These are phyloP conservation scores for Sepioteuthis lessoniana DNA, from an alignment of 2,888 invertebrate species.

Conservation along the genomic window DNA sequence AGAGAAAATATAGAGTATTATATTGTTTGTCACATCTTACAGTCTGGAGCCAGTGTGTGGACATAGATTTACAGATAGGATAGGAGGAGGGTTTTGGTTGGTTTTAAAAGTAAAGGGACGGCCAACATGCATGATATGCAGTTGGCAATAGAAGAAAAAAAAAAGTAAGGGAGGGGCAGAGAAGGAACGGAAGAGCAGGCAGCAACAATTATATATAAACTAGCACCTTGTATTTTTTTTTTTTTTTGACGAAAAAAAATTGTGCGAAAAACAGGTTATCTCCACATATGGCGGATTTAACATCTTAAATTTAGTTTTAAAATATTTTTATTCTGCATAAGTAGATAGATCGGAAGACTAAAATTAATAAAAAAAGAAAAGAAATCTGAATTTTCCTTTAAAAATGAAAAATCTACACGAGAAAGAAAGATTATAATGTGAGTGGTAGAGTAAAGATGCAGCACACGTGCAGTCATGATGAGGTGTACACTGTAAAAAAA, in stretches of 20 bases:
- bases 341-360: background rate
- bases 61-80: background rate
- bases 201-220: background rate
- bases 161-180: background rate
- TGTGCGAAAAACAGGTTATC: background rate
- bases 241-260: background rate
- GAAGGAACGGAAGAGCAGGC: conserved; percentile 17
- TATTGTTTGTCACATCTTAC: conserved; percentile 33
- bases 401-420: background rate
- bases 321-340: background rate
- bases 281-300: background rate
- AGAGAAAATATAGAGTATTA: background rate
- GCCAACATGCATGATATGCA: background rate
- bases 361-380: background rate
- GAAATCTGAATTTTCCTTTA: background rate
- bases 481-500: background rate
- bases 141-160: background rate
- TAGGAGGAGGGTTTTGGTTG: background rate
- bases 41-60: conserved; percentile 33
- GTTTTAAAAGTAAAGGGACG: background rate
- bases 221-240: background rate
- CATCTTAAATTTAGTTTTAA: background rate
- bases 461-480: background rate
- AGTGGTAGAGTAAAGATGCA: background rate
- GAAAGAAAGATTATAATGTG: background rate